Base-by-base conservation (phyloP, 2,113 vertebrate species). In the Pachypanchax playfairii region DNA sequence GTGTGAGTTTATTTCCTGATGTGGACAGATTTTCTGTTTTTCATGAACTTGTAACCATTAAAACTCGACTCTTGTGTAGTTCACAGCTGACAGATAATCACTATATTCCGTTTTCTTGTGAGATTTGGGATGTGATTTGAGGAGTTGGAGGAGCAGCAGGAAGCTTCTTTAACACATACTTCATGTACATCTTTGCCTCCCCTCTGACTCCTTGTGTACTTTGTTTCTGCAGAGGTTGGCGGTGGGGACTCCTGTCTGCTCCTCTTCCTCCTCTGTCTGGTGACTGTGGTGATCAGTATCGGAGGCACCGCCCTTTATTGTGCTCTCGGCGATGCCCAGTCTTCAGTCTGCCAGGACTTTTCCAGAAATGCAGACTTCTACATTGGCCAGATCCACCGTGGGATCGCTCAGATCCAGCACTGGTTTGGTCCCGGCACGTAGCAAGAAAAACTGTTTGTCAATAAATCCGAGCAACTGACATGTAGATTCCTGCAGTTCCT, bases 261-360 rank as follows among this genome's bases (percentile, higher is more conserved):
- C 29, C 92, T 99, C 59, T 80, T 99, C 73, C 87, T 98, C 80
- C 90, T 99, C 53, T 99, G 97, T 77, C 72, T 98, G 87, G 94
- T 90, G 28, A 98, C 97, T 1, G 95, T 99, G 70, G 94, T 99
- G 88, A 94, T 99, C 66, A 99, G 97, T 6, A 74, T 99, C 21
- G 96, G 96, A 65, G 97, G 97, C 81, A 99, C 97, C 9, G 96
- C 97, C 0, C 71, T 99, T 53, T 99, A 99, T 90, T 99, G 97
- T 73, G 92, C 94, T n/a, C 89, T 99, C 47, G 96, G 93, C 6
- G 93, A 98, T 62, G 80, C 92, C 83, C 92, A 95, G 58, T 99
- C 97, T 18, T 94, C 93, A 1, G 93, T 99, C 42, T 99, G 97
- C 81, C 94, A 91, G 44, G 97, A 99, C 57, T 99, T 99, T 85